These are phyloP conservation scores for Protomyctophum bolini DNA, from an alignment of 2,113 vertebrate genomes.

Conservation along the genomic window DNA sequence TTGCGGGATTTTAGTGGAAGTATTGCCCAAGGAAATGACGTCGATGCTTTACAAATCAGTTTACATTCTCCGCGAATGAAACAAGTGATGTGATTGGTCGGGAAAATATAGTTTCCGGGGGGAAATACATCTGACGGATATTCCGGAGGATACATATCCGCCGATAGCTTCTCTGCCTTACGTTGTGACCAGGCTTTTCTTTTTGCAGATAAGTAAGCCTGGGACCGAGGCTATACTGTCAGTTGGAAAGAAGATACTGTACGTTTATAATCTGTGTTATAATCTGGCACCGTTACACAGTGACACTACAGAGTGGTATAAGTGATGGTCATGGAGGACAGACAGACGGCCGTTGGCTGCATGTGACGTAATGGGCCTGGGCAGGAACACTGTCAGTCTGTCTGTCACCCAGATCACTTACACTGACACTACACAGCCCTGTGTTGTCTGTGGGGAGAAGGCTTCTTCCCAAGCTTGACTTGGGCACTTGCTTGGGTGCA, in stretches of 20 bases:
- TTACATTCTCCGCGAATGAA: too few species aligned
- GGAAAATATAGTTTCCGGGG: too few species aligned
- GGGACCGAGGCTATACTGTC: constrained; percentile 9
- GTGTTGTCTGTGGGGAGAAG: constrained; percentile 52
- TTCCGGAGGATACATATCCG: too few species aligned
- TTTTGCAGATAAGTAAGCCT: too few species aligned
- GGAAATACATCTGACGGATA: too few species aligned
- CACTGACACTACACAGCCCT: constrained; percentile 43
- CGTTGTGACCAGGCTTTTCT: too few species aligned
- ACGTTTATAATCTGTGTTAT: constrained; percentile 7
- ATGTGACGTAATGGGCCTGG: constrained; percentile 64
- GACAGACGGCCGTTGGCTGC: constrained; percentile 42
- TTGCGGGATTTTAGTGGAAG: too few species aligned
- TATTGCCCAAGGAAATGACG: too few species aligned
- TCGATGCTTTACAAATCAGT: too few species aligned
- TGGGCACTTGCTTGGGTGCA: constrained; percentile 16
- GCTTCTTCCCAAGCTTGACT: constrained; percentile 20
- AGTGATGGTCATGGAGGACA: constrained; percentile 45
- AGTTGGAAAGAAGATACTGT: constrained; percentile 13
- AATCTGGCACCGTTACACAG: constrained; percentile 4
- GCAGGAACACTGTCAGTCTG: constrained; percentile 28
- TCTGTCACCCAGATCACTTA: constrained; percentile 54
- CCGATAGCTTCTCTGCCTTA: too few species aligned
- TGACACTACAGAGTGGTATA: constrained; percentile 50
- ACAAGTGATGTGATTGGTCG: too few species aligned